phyloP scores from a whole-genome alignment of 2,113 vertebrate species.

The Alces alces region DNA sequence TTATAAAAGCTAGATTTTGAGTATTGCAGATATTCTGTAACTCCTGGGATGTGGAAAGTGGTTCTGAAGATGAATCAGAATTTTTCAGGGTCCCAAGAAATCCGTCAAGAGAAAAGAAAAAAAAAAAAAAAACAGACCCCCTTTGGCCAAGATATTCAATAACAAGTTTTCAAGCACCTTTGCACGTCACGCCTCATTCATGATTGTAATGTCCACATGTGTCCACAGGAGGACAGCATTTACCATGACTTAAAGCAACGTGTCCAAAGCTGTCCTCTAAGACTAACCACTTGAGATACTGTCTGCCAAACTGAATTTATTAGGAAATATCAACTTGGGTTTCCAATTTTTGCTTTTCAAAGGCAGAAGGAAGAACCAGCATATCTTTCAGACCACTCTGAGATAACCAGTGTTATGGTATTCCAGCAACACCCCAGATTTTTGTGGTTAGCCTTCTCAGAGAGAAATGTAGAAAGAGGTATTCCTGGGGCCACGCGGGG shows the following conservation, averaged over 20 bases:
- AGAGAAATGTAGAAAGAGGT: not conserved
- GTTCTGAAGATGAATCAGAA: not conserved
- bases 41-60: not conserved
- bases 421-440: not conserved
- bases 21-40: not conserved
- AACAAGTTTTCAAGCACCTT: not conserved
- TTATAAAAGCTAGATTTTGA: not conserved
- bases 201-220: not conserved
- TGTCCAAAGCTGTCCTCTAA: not conserved
- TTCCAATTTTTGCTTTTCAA: not conserved
- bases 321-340: not conserved
- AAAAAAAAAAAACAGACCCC: not conserved
- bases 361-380: not conserved
- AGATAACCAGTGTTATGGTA: not conserved
- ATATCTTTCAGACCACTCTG: not conserved
- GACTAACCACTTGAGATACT: not conserved
- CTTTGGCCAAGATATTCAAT: not conserved
- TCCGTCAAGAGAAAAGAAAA: not conserved
- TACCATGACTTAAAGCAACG: not conserved
- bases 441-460: not conserved
- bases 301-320: not conserved
- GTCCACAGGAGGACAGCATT: conserved; percentile 45
- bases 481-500: not conserved
- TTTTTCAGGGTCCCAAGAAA: not conserved
- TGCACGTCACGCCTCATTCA: accelerated